Evolutionary conservation across 2,113 vertebrate genomes (phyloP), one percentile per base, ranked within the genome.

Genomic region (Dinomys branickii): DNA sequence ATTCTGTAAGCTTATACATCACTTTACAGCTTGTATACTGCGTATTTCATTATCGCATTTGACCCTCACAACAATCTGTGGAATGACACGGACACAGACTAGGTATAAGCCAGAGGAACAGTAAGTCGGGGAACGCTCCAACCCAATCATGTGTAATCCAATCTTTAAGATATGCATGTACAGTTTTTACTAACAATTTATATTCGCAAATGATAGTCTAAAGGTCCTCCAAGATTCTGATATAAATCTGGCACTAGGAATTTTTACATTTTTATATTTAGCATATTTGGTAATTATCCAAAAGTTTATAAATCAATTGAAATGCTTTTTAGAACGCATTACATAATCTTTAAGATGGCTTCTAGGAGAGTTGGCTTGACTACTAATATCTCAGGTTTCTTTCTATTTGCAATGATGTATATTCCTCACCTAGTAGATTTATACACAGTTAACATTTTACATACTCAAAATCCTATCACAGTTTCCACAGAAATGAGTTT

Each of bases 281-380:
- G 75, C n/a, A 52, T 78, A 90, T 75, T 96, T 97, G 63, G 7
- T 59, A 61, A 24, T 85, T 84, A 41, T 41, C n/a, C 20, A 81
- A 73, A 85, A 67, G 75, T 82, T 56, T 3, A 16, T 50, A 97
- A 92, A 89, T 82, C 33, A 63, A 59, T 71, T 89, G 19, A 90
- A 92, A 82, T 87, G 92, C 5, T 47, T 78, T 95, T 81, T 92
- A 84, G 13, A 96, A 90, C 90, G 30, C 11, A 78, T 77, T 86
- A 52, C 1, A 67, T 59, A 80, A 73, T 87, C 59, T 78, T 94
- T 86, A 92, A 92, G 65, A 58, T 50, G 54, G 24, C 35, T 90
- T 94, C 44, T 89, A 82, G 63, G 30, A 91, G 41, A 86, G 16
- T 86, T 97, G n/a, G 41, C 35, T 95, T 94, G 59, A 91, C 77